Evolutionary conservation across 30 jellyfish, hydroid and myxozoan species (phyloP), one percentile per base, ranked within the genome.

Genomic region (Nemopilema nomurai): DNA sequence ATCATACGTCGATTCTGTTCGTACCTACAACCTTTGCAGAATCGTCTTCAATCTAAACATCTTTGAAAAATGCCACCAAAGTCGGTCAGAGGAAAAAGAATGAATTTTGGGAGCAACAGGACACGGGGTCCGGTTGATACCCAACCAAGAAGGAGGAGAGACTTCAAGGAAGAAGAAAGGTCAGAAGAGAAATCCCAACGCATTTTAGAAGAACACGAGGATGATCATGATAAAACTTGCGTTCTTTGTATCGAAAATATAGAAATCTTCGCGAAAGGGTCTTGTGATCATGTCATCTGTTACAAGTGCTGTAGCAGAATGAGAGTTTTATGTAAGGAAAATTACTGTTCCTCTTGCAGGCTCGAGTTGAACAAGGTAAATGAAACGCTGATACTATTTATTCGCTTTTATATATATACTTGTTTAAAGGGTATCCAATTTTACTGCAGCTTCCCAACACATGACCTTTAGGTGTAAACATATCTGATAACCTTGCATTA

Each of bases 251-350:
- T 96, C 65, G 98, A 87, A 84, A 85, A 81, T 17, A 72, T 87
- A 22, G 81, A 41, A 6, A 63, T 66, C 49, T 73, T 80, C 77
- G 96, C 98, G 22, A 81, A 89, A 28, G 98, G 98, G 22, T 8
- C 86, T 1, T 93, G 98, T 68, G 97, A 93, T 77, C 98, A 93
- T 74, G 97, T 96, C 0, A 82, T 87, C 26, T 93, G 98, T 49
- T 93, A 22, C 82, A 84, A 76, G 75, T 93, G 98, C 68, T 88
- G 97, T 18, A 81, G 90, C 30, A 78, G 98, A 81, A 93, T 93
- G 98, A 69, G 98, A 50, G 98, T 89, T 21, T 84, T 93, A 26
- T 79, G 94, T 28, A 72, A 83, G 23, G 91, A 93, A 79, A 65
- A 33, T 21, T 93, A 93, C 71, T 93, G 98, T 82, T 93, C 97